Percentiles rank a stretch among this genome's conserved stretches.
These are phyloP conservation scores for Stenichneumon culpator DNA, from an alignment of 2,888 invertebrate genomes.

Conservation along the genomic window DNA sequence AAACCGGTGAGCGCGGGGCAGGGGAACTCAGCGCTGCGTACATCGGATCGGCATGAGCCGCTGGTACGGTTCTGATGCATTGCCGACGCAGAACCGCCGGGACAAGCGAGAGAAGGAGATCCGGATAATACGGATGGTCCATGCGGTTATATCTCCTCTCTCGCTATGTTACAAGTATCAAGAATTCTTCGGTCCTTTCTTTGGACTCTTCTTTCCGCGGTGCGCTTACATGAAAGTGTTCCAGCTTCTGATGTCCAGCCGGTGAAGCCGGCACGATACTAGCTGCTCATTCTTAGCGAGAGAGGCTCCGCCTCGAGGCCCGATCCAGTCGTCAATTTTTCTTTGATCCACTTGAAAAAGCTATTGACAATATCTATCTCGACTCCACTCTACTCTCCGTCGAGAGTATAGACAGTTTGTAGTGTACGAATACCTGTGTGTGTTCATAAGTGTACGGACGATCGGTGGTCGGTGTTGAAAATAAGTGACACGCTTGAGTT, in stretches of 20 bases:
- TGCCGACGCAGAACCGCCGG: constrained; percentile 41
- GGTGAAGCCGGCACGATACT: constrained; percentile 45
- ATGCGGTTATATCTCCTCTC: constrained; percentile 74
- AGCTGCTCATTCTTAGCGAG: constrained; percentile 51
- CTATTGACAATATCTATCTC: constrained; percentile 66
- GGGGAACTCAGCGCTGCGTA: constrained; percentile 57
- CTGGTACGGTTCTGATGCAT: constrained; percentile 56
- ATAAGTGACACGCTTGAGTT: constrained; percentile 66
- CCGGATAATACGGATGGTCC: constrained; percentile 59
- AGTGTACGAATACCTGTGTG: background rate
- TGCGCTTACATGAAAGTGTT: constrained; percentile 71
- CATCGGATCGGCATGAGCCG: constrained; percentile 58
- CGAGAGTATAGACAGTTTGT: constrained; percentile 11
- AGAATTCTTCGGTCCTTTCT: constrained; percentile 69
- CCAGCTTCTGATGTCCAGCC: constrained; percentile 64
- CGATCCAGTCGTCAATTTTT: constrained; percentile 61
- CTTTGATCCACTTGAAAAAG: constrained; percentile 65
- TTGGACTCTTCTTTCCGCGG: constrained; percentile 63
- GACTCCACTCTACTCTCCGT: constrained; percentile 51
- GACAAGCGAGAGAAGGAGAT: constrained; percentile 23
- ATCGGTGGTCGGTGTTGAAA: constrained; percentile 53
- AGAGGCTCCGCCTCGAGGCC: constrained; percentile 58
- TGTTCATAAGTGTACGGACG: constrained; percentile 7
- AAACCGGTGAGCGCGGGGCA: constrained; percentile 71
- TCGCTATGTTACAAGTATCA: constrained; percentile 66